Base-by-base conservation (phyloP, 37 sponge, comb jelly and placozoan species). In the Cladorhizidae sp. region DNA sequence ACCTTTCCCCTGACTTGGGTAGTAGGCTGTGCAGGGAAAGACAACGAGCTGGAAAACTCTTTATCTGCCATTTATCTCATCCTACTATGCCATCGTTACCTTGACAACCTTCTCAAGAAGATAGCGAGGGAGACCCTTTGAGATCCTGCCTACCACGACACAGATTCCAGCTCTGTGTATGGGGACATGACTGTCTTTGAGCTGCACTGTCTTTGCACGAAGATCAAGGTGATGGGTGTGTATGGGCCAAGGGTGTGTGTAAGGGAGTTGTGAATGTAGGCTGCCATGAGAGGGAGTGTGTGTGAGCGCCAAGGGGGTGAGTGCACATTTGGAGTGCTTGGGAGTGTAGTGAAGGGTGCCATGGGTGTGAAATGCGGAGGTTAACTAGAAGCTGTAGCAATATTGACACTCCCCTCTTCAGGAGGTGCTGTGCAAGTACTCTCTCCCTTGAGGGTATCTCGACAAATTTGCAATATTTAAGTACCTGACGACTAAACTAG, bases 111-210 rank as follows among this genome's bases (percentile, higher is more conserved):
- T 31, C 75, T 87, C 11, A 29, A 68, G 32, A 17, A 51, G 29
- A 87, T 87, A 83, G 32, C 83, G 0, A n/a, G 18, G 28, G 81
- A 74, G 28, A 86, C 79, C 59, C 65, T 86, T 11, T 73, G 64
- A 58, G 83, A 87, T 23, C 76, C 83, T n/a, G 14, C 65, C 18
- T 70, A 87, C 59, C 28, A 64, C 0, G 83, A 87, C 51, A 76
- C 87, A 26, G 73, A 79, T 57, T 56, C 80, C 28, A 17, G 62
- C 26, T 67, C 77, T 35, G 88, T 87, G 25, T 64, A 21, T 17
- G 88, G 81, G 32, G 88, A 87, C 72, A 87, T 87, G 88, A 43
- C 70, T 21, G 88, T 81, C 72, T 87, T 81, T 87, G 88, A 87
- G 83, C 83, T 87, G 38, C 88, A 87, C 63, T 38, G 38, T 20